Evolutionary conservation across 2,797 vertebrate species (phyloP), one percentile per base, ranked within the genome.

Genomic region (Chiloscyllium punctatum): DNA sequence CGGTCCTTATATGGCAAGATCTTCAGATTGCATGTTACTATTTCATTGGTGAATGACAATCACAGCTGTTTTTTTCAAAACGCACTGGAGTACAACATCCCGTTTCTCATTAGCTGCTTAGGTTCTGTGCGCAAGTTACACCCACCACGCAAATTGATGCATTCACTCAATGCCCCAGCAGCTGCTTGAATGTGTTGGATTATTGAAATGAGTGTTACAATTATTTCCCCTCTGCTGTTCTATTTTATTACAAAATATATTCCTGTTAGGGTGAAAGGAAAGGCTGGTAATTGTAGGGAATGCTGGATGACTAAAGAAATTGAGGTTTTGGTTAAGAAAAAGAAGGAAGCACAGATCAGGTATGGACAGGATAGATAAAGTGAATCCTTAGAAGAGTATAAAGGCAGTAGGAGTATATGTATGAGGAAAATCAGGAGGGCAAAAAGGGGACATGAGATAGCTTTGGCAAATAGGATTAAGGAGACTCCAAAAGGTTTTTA

Each of bases 1-100:
- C 96, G 72, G 96, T 96, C 96, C 97, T 96, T 96, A 97, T 97
- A 96, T 96, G 96, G 97, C 71, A 30, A 77, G 3, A 74, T 95
- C 94, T 30, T 77, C 94, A 53, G 48, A 30, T 53, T 74, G 53
- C 94, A 74, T 68, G 18, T 33, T 68, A 42, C 6, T 37, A 69
- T 7, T 69, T 53, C 69, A 95, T 72, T 72, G 68, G 94, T 33
- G 71, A 95, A 53, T 51, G 92, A 27, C 42, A 51, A 30, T 4
- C 69, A 30, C 42, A 30, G 27, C 68, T 33, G 69, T 18, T 72
- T 77, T 77, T 53, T 8, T 71, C 7, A 48, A 51, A 15, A 51
- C 30, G 8, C 25, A 30, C 69, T 51, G 69, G 23, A 18, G 48
- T 69, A 30, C 18, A 94, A 42, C 18, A 15, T 33, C 16, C 57